These are phyloP conservation scores for Oenanthe melanoleuca DNA, from an alignment of 2,113 vertebrate species.

Conservation along the genomic window DNA sequence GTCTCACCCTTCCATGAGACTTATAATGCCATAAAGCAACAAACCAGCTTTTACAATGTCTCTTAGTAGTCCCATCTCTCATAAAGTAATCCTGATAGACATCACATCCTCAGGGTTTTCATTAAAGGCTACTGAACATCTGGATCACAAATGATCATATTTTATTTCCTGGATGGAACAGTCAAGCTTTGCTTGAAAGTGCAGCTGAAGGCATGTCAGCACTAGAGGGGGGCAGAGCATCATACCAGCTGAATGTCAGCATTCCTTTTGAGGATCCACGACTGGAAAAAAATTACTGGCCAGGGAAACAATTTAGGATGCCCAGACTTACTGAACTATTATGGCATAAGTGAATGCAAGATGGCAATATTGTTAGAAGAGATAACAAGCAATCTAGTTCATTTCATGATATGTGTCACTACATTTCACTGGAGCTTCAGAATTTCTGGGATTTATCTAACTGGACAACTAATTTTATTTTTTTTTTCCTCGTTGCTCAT, in stretches of 20 bases:
- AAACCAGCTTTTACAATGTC: no score
- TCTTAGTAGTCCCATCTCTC: no score
- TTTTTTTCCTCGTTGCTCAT: background rate
- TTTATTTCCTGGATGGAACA: background rate
- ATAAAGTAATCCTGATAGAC: no score
- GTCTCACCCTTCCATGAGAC: no score
- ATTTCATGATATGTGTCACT: background rate
- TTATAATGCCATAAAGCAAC: no score
- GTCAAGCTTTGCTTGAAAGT: background rate
- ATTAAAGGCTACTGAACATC: background rate
- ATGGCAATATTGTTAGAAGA: background rate
- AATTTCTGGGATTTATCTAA: background rate
- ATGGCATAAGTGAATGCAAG: background rate
- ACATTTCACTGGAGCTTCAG: background rate
- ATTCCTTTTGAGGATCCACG: background rate
- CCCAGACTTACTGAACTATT: background rate
- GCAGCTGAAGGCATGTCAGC: background rate
- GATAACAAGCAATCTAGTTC: background rate
- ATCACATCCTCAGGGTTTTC: background rate
- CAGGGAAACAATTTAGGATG: background rate
- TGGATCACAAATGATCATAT: background rate
- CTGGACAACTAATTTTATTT: background rate
- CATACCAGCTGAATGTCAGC: background rate
- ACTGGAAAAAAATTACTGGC: background rate
- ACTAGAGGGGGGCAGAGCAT: background rate